Evolutionary conservation across 1,140 invertebrate genomes (phyloP), one percentile per base, ranked within the genome.

Genomic region (Cheumatopsyche charites): DNA sequence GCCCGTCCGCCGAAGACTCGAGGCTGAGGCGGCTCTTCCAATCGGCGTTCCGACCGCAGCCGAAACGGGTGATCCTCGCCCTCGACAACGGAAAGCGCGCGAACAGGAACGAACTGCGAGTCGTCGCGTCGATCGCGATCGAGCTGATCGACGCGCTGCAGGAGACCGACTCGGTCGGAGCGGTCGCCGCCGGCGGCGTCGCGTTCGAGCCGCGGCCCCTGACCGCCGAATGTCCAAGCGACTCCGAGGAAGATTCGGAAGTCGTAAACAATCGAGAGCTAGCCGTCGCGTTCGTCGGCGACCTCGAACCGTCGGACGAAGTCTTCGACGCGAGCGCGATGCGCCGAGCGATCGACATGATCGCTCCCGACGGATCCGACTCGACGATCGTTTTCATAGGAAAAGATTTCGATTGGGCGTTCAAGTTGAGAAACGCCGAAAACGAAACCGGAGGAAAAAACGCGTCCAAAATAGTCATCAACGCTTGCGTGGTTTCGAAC

Each of bases 11-110:
- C 58, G 79, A 81, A 42, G 41, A 67, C 19, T 80, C 80, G 19
- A 81, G 82, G 74, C 78, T 82, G 55, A 79, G 83, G 67, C 81
- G 80, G 66, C 77, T 85, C 12, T 84, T 84, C 71, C 82, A 85
- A 66, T 80, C 79, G 55, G 77, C 81, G 45, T 78, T 83, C n/a
- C 81, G 84, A 73, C 80, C 80, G n/a, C 78, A 81, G 15, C 77
- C 80, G 43, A 84, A 83, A 78, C 63, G 81, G 21, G 67, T 85
- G 19, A 77, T 84, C 5, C 80, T 85, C 73, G 78, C 84, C 29
- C 77, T 84, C 71, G 82, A 84, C 66, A 82, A 81, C 45, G 81
- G 76, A 70, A 80, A 13, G 17, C 1, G 13, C 6, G 17, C 82
- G 67, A 79, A 76, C 26, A 65, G 66, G 42, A 78, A 79, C 52